Evolutionary conservation across 2,888 invertebrate genomes (phyloP).

Genomic region (Temnothorax rugatulus): DNA sequence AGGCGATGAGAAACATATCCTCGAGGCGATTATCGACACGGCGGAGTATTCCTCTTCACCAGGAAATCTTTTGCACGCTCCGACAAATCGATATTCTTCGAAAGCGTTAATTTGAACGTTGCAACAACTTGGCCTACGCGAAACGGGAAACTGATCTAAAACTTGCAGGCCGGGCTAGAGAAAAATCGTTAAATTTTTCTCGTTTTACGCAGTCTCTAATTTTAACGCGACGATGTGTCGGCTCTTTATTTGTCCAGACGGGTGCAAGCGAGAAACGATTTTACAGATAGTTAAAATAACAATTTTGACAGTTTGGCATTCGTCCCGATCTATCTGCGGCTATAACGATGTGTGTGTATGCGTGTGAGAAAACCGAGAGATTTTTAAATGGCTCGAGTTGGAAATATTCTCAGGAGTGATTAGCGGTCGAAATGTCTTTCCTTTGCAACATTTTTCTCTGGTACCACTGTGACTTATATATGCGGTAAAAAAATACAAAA

Average conservation of each 20-base stretch:
- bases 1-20: neutral
- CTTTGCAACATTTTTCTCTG: neutral
- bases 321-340: neutral
- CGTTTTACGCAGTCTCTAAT: constrained; percentile 3
- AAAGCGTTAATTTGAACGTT: neutral
- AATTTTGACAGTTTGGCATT: constrained; percentile 24
- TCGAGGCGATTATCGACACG: neutral
- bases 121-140: no score
- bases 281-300: constrained; percentile 36
- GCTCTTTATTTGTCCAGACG: constrained; percentile 5
- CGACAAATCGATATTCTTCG: neutral
- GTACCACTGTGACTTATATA: no score
- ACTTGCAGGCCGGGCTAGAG: neutral
- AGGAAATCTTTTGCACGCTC: neutral
- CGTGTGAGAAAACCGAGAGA: neutral
- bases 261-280: neutral
- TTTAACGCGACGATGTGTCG: neutral
- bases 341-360: neutral
- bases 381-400: neutral
- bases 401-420: neutral
- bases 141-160: neutral
- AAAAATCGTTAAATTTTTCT: constrained; percentile 4
- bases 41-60: neutral
- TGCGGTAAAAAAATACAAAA: neutral
- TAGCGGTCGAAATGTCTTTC: neutral